phyloP scores from a whole-genome alignment of 2,888 invertebrate genomes.

The Loripinus fragilis region DNA sequence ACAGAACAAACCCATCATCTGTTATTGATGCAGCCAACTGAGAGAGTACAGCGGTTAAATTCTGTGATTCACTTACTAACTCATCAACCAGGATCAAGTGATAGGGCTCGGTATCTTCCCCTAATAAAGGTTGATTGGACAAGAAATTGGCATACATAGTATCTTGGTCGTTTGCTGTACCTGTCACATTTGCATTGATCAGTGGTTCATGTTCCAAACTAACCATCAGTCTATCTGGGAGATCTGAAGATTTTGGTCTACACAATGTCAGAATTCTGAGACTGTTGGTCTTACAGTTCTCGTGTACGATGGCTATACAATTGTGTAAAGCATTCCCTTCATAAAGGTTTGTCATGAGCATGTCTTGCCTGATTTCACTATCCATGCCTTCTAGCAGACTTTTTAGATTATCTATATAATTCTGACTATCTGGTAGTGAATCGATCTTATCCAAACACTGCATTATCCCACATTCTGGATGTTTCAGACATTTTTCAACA shows the following conservation, averaged over 20 bases:
- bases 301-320: constrained; percentile 89
- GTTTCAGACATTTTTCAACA: constrained; percentile 15
- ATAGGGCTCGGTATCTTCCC: constrained; percentile 58
- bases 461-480: constrained; percentile 44
- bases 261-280: constrained; percentile 86
- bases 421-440: constrained; percentile 39
- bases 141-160: neutral
- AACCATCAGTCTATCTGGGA: neutral
- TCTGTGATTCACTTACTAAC: constrained; percentile 58
- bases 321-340: constrained; percentile 74
- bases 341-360: constrained; percentile 52
- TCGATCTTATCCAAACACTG: constrained; percentile 51
- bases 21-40: constrained; percentile 85
- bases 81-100: constrained; percentile 77
- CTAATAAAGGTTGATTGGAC: constrained; percentile 73
- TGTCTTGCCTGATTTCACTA: constrained; percentile 61
- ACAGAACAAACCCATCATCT: constrained; percentile 84
- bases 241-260: neutral
- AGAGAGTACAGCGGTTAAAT: neutral
- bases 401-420: constrained; percentile 45
- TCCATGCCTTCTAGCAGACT: constrained; percentile 53
- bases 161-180: neutral
- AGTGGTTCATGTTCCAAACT: neutral
- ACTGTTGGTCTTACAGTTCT: constrained; percentile 90
- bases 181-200: neutral